Conservation (phyloP, 2,888 invertebrate genomes). For the Melieria crassipennis region DNA sequence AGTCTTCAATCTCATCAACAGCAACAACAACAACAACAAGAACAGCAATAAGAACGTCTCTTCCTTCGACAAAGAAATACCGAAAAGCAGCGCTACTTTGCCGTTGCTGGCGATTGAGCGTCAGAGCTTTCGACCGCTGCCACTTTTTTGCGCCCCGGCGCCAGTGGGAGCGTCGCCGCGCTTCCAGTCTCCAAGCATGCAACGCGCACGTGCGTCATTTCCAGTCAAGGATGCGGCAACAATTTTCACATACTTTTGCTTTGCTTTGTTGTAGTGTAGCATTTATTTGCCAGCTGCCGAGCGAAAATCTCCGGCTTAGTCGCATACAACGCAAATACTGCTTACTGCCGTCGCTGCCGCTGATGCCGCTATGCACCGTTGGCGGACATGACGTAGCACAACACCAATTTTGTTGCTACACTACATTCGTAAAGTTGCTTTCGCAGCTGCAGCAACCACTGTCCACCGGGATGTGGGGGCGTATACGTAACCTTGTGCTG, state of each 20-base stretch:
- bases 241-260: not conserved
- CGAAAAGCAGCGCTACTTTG: not conserved
- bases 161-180: constrained; percentile 12
- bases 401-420: not conserved
- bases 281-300: not conserved
- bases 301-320: constrained; percentile 1
- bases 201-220: constrained; percentile 23
- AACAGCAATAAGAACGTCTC: too few species aligned
- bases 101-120: not conserved
- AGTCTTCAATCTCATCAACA: not conserved
- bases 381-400: constrained; percentile 19
- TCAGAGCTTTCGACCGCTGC: not conserved
- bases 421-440: too few species aligned
- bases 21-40: not conserved
- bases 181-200: constrained; percentile 17
- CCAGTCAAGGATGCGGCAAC: constrained; percentile 15
- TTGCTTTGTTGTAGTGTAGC: not conserved
- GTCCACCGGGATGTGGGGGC: too few species aligned
- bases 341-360: not conserved
- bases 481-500: too few species aligned
- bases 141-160: not conserved
- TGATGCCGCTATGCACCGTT: constrained; percentile 6
- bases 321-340: not conserved
- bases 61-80: not conserved
- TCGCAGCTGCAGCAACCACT: too few species aligned